A percentile compares a stretch with the other conserved stretches of the same genome.
These are phyloP conservation scores for Muscina levida DNA, from an alignment of 2,888 invertebrate genomes.

Conservation along the genomic window DNA sequence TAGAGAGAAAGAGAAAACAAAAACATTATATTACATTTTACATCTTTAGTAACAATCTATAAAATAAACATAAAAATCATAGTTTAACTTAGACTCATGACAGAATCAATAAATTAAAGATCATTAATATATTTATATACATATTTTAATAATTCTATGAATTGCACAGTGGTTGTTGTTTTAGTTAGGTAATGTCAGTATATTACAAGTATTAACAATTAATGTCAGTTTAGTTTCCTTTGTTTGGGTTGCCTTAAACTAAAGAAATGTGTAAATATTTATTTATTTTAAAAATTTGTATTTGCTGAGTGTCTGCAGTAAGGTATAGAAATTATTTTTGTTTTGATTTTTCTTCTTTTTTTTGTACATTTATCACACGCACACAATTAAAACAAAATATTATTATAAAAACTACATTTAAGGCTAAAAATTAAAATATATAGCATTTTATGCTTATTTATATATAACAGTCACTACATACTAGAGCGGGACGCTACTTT, in stretches of 20 bases:
- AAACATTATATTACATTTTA: slow-evolving; percentile 11
- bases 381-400: slow-evolving; percentile 40
- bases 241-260: not conserved
- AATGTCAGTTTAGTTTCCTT: not conserved
- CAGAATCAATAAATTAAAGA: not conserved
- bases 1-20: not conserved
- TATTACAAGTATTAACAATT: slow-evolving; percentile 13
- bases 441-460: slow-evolving; percentile 50
- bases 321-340: slow-evolving; percentile 27
- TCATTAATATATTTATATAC: not conserved
- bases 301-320: slow-evolving; percentile 1
- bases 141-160: slow-evolving; percentile 10
- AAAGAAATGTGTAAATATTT: slow-evolving; percentile 12
- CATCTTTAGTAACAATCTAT: not conserved
- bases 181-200: no score
- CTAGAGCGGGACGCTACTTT: slow-evolving; percentile 29
- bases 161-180: slow-evolving; percentile 36
- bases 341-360: slow-evolving; percentile 21
- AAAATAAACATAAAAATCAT: no score
- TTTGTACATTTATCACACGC: slow-evolving; percentile 68
- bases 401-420: slow-evolving; percentile 22
- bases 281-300: slow-evolving; percentile 23
- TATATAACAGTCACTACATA: slow-evolving; percentile 8
- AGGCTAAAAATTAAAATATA: not conserved
- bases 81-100: no score